A percentile compares a stretch with the other conserved stretches of the same genome.
Conservation (phyloP, 1,140 invertebrate genomes). For the Temnothorax nylanderi region DNA sequence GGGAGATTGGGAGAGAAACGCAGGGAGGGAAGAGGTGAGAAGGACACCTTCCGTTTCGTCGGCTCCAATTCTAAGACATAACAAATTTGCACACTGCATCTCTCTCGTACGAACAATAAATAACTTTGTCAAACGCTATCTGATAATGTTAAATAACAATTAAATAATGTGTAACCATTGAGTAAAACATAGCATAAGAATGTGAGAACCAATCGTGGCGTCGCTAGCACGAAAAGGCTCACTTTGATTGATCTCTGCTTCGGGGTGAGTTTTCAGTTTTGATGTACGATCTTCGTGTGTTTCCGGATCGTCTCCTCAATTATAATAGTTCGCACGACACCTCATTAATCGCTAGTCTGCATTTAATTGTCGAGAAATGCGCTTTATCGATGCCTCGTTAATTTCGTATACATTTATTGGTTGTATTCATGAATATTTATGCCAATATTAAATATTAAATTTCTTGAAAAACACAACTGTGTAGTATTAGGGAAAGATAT, state of each 20-base stretch:
- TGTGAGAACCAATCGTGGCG: slow-evolving; percentile 37
- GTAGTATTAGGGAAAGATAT: slow-evolving; percentile 11
- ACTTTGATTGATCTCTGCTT: slow-evolving; percentile 33
- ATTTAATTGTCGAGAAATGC: slow-evolving; percentile 12
- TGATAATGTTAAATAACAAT: slow-evolving; percentile 52
- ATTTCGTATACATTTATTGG: slow-evolving; percentile 4
- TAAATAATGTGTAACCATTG: slow-evolving; percentile 54
- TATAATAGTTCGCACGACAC: slow-evolving; percentile 5
- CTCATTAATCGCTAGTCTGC: slow-evolving; percentile 2
- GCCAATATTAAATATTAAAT: neutral
- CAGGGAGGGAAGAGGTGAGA: neutral
- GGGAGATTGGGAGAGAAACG: slow-evolving; percentile 14
- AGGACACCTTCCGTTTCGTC: slow-evolving; percentile 16
- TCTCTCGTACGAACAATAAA: slow-evolving; percentile 35
- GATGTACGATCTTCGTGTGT: neutral
- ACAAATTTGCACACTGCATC: slow-evolving; percentile 28
- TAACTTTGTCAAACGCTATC: slow-evolving; percentile 34
- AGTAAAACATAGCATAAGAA: slow-evolving; percentile 16
- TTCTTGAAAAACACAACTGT: slow-evolving; percentile 13
- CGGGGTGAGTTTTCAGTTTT: slow-evolving; percentile 4
- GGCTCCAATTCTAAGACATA: slow-evolving; percentile 6
- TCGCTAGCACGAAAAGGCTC: neutral
- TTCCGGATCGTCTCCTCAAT: slow-evolving; percentile 1
- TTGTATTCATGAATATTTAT: neutral
- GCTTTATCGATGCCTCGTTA: slow-evolving; percentile 7